Conservation (phyloP, 2,797 vertebrate species). For the Hapalemur alaotrensis region DNA sequence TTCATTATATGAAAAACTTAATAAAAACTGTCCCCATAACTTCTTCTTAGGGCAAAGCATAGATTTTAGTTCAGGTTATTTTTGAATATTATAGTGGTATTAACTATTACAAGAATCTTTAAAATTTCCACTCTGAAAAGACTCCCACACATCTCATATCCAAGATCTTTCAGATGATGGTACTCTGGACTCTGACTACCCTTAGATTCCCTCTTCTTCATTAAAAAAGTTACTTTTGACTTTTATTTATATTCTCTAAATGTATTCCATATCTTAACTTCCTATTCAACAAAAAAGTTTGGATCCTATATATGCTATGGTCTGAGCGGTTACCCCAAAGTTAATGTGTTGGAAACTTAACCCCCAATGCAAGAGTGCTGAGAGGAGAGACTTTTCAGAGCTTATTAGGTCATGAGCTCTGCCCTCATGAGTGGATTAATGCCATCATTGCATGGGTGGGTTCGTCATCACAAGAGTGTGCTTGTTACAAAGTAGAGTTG, state of each 20-base stretch:
- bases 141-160: not conserved
- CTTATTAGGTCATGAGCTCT: not conserved
- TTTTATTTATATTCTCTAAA: conserved; percentile 62
- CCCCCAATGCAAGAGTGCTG: not conserved
- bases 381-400: not conserved
- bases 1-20: not conserved
- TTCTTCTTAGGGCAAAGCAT: not conserved
- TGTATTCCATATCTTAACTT: conserved; percentile 64
- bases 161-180: not conserved
- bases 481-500: not conserved
- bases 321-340: not conserved
- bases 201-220: conserved; percentile 9
- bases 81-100: not conserved
- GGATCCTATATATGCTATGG: not conserved
- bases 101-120: not conserved
- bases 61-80: not conserved
- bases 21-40: not conserved
- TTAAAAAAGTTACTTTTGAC: conserved; percentile 21
- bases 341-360: not conserved
- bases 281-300: conserved; percentile 29
- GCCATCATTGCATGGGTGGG: not conserved
- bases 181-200: not conserved
- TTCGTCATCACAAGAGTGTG: not conserved
- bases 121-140: not conserved
- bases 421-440: not conserved